Evolutionary conservation across 2,888 invertebrate species (phyloP).

Genomic region (Colletes collaris): DNA sequence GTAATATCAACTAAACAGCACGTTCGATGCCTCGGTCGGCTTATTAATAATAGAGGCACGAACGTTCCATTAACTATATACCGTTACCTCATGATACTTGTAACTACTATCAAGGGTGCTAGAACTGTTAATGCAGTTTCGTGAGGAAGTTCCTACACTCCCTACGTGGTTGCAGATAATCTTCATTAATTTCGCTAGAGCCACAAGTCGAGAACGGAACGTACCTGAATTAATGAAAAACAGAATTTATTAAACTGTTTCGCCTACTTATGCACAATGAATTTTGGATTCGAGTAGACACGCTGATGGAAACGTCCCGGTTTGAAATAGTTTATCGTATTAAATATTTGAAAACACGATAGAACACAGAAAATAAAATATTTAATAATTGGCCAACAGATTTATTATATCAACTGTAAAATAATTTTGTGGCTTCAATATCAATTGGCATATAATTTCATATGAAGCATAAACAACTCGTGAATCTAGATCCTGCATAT

Average conservation of each 20-base stretch:
- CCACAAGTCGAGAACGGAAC: not conserved
- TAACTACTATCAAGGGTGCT: conserved; percentile 28
- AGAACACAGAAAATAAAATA: too few relatives aligned
- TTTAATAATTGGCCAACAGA: too few relatives aligned
- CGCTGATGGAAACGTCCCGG: too few relatives aligned
- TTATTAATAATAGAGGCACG: conserved; percentile 52
- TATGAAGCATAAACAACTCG: too few relatives aligned
- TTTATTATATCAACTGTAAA: too few relatives aligned
- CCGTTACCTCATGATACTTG: conserved; percentile 44
- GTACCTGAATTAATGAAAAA: not conserved
- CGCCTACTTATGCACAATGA: not conserved
- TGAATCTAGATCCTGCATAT: too few relatives aligned
- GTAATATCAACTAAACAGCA: conserved; percentile 24
- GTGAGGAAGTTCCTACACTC: conserved; percentile 2
- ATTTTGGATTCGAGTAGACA: not conserved
- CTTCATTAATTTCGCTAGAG: not conserved
- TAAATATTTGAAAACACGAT: too few relatives aligned
- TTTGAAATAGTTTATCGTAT: too few relatives aligned
- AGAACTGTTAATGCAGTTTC: conserved; percentile 22
- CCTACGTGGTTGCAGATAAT: not conserved
- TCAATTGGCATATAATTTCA: too few relatives aligned
- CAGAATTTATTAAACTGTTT: not conserved
- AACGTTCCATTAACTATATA: conserved; percentile 47
- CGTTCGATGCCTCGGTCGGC: conserved; percentile 34
- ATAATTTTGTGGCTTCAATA: too few relatives aligned